A percentile compares a stretch with the other conserved stretches of the same genome.
Conservation (phyloP, 2,113 vertebrate species). For the Cryptoleucopteryx plumbea region DNA sequence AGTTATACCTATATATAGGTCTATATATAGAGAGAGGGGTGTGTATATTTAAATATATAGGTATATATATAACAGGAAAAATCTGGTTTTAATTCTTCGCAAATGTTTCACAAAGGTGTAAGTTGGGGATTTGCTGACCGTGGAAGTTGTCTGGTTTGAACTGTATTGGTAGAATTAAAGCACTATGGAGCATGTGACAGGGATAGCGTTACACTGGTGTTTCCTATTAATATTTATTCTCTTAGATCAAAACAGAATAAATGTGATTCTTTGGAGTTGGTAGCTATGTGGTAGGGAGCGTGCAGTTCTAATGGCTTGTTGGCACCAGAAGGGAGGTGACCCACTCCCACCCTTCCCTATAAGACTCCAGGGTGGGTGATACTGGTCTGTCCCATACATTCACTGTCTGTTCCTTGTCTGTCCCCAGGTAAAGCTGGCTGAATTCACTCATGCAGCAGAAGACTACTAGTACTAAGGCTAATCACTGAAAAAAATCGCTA, state of each 20-base stretch:
- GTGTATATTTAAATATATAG: neutral
- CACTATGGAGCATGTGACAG: neutral
- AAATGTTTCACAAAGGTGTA: neutral
- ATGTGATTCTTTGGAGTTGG: neutral
- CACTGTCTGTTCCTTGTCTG: neutral
- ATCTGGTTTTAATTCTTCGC: neutral
- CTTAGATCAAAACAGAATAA: neutral
- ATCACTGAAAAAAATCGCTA: neutral
- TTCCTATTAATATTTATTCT: neutral
- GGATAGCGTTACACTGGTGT: neutral
- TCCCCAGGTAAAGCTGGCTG: neutral
- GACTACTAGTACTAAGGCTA: neutral
- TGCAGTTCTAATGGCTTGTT: neutral
- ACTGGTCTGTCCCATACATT: neutral
- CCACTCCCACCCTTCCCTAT: rapidly evolving
- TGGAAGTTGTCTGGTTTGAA: neutral
- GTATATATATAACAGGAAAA: neutral
- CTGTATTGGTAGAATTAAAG: neutral
- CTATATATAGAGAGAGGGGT: neutral
- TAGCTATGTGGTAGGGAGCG: neutral
- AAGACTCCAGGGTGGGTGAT: neutral
- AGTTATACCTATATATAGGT: neutral
- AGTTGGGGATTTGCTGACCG: neutral
- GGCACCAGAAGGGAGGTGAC: neutral
- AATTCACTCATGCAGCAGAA: neutral